Evolutionary conservation across 2,797 vertebrate species (phyloP).

Genomic region (Hypotaenidia philippensis): DNA sequence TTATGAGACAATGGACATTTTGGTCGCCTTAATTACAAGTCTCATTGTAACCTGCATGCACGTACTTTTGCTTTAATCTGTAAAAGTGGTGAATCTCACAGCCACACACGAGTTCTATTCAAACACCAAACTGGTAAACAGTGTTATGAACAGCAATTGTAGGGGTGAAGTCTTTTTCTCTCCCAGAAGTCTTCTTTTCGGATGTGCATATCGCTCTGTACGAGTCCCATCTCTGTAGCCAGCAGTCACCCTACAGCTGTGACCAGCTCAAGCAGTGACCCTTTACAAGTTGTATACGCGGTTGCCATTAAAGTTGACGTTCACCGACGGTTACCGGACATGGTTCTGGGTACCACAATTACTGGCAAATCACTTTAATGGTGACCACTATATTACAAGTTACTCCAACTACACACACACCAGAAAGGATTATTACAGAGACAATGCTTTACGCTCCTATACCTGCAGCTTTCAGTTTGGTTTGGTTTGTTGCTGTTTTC

Average conservation of each 20-base stretch:
- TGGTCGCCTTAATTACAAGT: slow-evolving; percentile 74
- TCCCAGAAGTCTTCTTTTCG: slow-evolving; percentile 54
- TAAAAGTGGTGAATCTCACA: slow-evolving; percentile 70
- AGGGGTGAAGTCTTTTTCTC: slow-evolving; percentile 61
- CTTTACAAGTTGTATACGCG: slow-evolving; percentile 32
- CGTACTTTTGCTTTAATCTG: slow-evolving; percentile 57
- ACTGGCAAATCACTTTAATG: slow-evolving; percentile 66
- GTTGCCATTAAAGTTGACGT: slow-evolving; percentile 63
- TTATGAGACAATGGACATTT: not conserved
- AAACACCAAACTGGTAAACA: slow-evolving; percentile 77
- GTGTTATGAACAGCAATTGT: slow-evolving; percentile 66
- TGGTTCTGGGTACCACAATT: slow-evolving; percentile 45
- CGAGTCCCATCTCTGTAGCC: slow-evolving; percentile 37
- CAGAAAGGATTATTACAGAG: slow-evolving; percentile 69
- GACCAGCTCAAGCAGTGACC: slow-evolving; percentile 66
- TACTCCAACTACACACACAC: slow-evolving; percentile 72
- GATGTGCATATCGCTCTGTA: slow-evolving; percentile 36
- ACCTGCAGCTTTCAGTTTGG: slow-evolving; percentile 76
- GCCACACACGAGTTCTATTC: slow-evolving; percentile 69
- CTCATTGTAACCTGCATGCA: slow-evolving; percentile 70
- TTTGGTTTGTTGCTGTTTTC: slow-evolving; percentile 76
- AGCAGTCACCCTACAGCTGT: slow-evolving; percentile 29
- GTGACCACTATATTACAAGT: slow-evolving; percentile 62
- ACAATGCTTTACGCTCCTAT: slow-evolving; percentile 62
- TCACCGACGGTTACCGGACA: slow-evolving; percentile 36